A percentile compares a stretch with the other conserved stretches of the same genome.
These are phyloP conservation scores for Ardeotis arabs DNA, from an alignment of 2,113 vertebrate genomes.

Conservation along the genomic window DNA sequence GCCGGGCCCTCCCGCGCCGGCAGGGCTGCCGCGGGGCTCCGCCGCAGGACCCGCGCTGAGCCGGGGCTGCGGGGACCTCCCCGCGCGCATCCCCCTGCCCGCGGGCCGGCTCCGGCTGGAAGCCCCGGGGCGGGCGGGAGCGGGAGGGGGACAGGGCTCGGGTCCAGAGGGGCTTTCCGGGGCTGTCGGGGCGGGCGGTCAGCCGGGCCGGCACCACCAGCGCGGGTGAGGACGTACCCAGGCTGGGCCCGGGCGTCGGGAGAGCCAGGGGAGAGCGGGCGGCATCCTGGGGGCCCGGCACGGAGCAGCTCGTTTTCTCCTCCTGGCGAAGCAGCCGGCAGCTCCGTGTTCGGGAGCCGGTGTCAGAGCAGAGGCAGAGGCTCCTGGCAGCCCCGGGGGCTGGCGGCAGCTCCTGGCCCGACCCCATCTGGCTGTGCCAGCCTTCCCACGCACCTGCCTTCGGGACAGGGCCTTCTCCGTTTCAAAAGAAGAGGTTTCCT, in stretches of 20 bases:
- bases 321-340: neutral
- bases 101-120: neutral
- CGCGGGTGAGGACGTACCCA: rapidly evolving
- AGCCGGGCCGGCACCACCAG: neutral
- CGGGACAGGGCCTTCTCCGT: neutral
- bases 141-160: no score
- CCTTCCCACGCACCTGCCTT: neutral
- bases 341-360: neutral
- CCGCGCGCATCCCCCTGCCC: neutral
- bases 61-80: neutral
- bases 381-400: neutral
- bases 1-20: no score
- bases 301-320: neutral
- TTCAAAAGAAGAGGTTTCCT: neutral
- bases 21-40: neutral
- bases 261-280: neutral
- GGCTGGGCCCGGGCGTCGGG: neutral
- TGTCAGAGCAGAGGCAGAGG: neutral
- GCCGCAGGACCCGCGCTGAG: neutral
- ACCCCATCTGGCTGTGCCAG: conserved; percentile 18
- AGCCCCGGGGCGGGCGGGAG: neutral
- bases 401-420: neutral
- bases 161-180: no score
- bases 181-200: neutral
- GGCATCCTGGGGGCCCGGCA: neutral